Evolutionary conservation across 2,113 vertebrate genomes (phyloP), one percentile per base, ranked within the genome.

Genomic region (Siniperca chuatsi): DNA sequence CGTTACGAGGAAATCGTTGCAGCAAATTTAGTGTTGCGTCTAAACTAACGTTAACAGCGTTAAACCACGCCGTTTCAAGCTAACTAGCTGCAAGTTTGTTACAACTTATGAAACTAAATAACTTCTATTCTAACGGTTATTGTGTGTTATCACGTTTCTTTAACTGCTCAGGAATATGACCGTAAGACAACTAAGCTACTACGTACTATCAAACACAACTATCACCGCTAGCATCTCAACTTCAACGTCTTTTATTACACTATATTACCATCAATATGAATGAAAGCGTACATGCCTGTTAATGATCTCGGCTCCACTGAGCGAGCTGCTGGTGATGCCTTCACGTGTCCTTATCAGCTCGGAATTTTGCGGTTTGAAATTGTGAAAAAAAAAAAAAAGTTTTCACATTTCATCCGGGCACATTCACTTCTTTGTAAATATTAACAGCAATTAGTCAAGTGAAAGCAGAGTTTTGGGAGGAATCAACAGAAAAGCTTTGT

Each of bases 301-400:
- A 20, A 23, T 1, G 46, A 25, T 0, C 12, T 50, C 20, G 35
- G 44, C 4, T 40, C 21, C 8, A 23, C 44, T 0, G 11, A 29
- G 6, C 1, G 37, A 21, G 23, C 46, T 75, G n/a, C 4, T 5
- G 15, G 1, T 62, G 89, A 78, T 76, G 87, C 81, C 23, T 91
- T 92, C 81, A 85, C 0, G 72, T 13, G 0, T 8, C 55, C 6
- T 1, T 6, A 23, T 37, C 29, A 13, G 35, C 40, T 84, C 87
- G 1, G 78, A 84, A 7, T 33, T 44, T 65, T 16, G 4, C 21
- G 0, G 0, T 18, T 8, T 37, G 0, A 1, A 0, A 13, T 15
- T 35, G 4, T 2, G 2, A 44, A 44, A 12, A 37, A 4, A 37
- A 37, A 37, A 4, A 40, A 12, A 55, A 10, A 0, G 5, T 40